phyloP scores from a whole-genome alignment of 2,797 vertebrate genomes.

The Sciurus carolinensis region DNA sequence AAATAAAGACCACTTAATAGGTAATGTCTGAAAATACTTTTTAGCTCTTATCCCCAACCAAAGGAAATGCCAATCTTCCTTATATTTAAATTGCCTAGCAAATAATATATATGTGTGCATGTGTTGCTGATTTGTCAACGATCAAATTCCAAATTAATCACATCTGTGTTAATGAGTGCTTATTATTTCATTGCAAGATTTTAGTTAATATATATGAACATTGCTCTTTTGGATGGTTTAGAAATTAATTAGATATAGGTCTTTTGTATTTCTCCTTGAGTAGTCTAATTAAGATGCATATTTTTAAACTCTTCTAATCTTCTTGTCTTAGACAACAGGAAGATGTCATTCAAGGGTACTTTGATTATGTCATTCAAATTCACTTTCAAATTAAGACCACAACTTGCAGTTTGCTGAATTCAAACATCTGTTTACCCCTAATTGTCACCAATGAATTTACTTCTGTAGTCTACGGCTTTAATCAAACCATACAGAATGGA shows the following conservation, averaged over 20 bases:
- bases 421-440: slow-evolving; percentile 30
- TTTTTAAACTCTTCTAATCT: slow-evolving; percentile 4
- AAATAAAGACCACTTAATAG: neutral
- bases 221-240: neutral
- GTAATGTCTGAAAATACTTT: neutral
- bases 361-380: slow-evolving; percentile 49
- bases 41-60: neutral
- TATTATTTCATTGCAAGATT: neutral
- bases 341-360: neutral
- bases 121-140: neutral
- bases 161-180: neutral
- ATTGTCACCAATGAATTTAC: neutral
- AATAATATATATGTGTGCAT: neutral
- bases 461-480: neutral
- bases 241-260: neutral
- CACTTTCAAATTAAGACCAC: slow-evolving; percentile 1
- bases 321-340: slow-evolving; percentile 16
- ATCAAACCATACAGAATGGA: neutral
- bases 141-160: slow-evolving; percentile 27
- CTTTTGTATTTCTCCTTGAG: neutral
- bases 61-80: neutral
- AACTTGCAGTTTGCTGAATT: slow-evolving; percentile 34
- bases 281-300: neutral
- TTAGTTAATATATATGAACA: slow-evolving; percentile 25
- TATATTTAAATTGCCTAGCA: slow-evolving; percentile 22